phyloP scores from a whole-genome alignment of 2,797 vertebrate genomes.

The Holocentrus rufus region DNA sequence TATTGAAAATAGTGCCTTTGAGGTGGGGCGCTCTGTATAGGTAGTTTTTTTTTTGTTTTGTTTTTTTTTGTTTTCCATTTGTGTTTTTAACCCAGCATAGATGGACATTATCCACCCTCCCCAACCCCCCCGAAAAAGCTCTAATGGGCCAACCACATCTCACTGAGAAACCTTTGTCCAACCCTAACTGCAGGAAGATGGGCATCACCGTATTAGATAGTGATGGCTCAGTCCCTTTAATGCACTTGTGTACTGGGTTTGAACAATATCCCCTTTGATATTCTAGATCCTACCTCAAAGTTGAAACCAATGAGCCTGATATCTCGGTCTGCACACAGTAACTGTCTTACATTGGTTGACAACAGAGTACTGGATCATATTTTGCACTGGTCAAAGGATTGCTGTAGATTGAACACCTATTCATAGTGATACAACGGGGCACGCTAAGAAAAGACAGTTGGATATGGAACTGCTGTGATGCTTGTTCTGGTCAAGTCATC shows the following conservation, averaged over 20 bases:
- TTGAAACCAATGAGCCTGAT: slow-evolving; percentile 62
- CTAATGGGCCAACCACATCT: slow-evolving; percentile 48
- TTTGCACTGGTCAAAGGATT: slow-evolving; percentile 54
- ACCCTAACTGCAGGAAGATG: slow-evolving; percentile 20
- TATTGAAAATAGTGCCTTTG: slow-evolving; percentile 77
- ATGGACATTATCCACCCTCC: slow-evolving; percentile 31
- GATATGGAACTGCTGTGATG: slow-evolving; percentile 62
- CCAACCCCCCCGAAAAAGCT: slow-evolving; percentile 26
- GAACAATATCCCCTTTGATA: slow-evolving; percentile 54
- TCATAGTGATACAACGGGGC: slow-evolving; percentile 18
- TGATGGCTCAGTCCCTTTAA: slow-evolving; percentile 66
- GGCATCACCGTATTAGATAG: slow-evolving; percentile 48
- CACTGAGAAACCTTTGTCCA: slow-evolving; percentile 43
- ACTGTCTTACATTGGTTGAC: slow-evolving; percentile 59
- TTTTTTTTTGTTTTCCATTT: background rate
- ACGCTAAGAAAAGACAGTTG: slow-evolving; percentile 9
- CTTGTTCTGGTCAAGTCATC: slow-evolving; percentile 50
- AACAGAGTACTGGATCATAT: slow-evolving; percentile 59
- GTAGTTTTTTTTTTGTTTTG: slow-evolving; percentile 43
- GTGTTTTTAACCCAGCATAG: slow-evolving; percentile 37
- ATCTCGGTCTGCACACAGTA: slow-evolving; percentile 37
- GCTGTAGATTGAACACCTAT: slow-evolving; percentile 23
- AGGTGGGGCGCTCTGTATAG: slow-evolving; percentile 67
- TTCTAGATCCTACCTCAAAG: slow-evolving; percentile 73
- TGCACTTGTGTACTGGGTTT: slow-evolving; percentile 46